phyloP scores from a whole-genome alignment of 30 jellyfish, hydroid and myxozoan species.

The Rhopilema esculentum region DNA sequence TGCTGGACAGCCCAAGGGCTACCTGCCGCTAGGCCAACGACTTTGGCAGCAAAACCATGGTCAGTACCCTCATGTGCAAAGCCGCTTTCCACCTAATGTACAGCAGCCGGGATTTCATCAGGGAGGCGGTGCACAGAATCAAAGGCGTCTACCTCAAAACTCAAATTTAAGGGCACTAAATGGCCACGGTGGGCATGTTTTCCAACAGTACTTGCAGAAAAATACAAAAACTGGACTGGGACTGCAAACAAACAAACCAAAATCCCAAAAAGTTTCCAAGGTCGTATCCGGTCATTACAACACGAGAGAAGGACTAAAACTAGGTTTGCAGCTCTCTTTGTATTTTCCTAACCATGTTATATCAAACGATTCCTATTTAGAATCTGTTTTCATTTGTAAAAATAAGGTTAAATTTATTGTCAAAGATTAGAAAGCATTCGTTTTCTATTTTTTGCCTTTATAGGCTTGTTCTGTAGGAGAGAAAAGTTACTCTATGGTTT shows the following conservation, averaged over 20 bases:
- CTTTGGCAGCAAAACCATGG: background rate
- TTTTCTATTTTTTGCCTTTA: no score
- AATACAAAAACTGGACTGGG: background rate
- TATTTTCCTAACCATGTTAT: background rate
- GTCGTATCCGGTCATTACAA: constrained; percentile 25
- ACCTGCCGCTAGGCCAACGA: background rate
- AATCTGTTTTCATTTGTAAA: background rate
- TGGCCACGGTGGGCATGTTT: background rate
- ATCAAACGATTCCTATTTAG: background rate
- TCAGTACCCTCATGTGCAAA: background rate
- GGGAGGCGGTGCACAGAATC: background rate
- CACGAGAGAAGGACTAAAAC: constrained; percentile 23
- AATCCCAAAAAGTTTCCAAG: background rate
- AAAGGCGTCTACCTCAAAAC: constrained; percentile 10
- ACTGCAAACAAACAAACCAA: background rate
- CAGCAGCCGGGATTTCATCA: background rate
- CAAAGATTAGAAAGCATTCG: no score
- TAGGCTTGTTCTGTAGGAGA: no score
- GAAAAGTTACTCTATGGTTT: no score
- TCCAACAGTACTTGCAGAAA: background rate
- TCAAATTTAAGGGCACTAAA: background rate
- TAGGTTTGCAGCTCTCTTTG: background rate
- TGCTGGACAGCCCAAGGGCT: background rate
- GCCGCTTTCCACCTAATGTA: background rate
- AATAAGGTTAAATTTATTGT: no score